These are phyloP conservation scores for Morone chrysops DNA, from an alignment of 2,113 vertebrate species.

Conservation along the genomic window DNA sequence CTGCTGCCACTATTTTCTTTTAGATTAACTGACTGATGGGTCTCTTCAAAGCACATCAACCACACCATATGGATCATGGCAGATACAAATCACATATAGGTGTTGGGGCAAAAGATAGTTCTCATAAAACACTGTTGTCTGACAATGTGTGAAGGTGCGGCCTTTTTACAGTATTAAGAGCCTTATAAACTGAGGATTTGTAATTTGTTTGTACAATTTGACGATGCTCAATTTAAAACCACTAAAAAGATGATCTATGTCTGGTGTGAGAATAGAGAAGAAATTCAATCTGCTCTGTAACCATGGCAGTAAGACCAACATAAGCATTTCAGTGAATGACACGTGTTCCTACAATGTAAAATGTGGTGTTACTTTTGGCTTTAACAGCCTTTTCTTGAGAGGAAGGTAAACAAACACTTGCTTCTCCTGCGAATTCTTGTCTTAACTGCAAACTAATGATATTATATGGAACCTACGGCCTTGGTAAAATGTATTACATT, in stretches of 20 bases:
- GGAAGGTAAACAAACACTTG: conserved; percentile 72
- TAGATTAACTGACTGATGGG: conserved; percentile 81
- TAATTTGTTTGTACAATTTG: conserved; percentile 61
- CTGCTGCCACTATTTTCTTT: conserved; percentile 79
- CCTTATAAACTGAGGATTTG: conserved; percentile 54
- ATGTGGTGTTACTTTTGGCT: conserved; percentile 75
- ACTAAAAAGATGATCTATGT: conserved; percentile 33
- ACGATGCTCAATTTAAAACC: conserved; percentile 36
- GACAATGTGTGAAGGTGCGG: conserved; percentile 63
- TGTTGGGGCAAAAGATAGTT: conserved; percentile 67
- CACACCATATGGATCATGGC: conserved; percentile 77
- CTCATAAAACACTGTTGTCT: conserved; percentile 74
- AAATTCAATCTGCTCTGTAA: conserved; percentile 69
- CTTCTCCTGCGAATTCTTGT: conserved; percentile 80
- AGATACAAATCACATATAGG: conserved; percentile 77
- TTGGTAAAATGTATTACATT: conserved; percentile 88
- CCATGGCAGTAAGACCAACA: conserved; percentile 61
- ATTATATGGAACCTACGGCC: conserved; percentile 87
- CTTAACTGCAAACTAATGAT: conserved; percentile 84
- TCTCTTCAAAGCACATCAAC: conserved; percentile 77
- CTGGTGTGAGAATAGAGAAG: conserved; percentile 51
- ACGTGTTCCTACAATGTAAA: conserved; percentile 73
- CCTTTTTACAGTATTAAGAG: conserved; percentile 45
- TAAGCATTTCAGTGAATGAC: conserved; percentile 61
- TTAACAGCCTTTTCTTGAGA: conserved; percentile 64